Percentiles rank a stretch among this genome's conserved stretches.
Evolutionary conservation across 2,888 invertebrate genomes (phyloP).

Genomic region (Eurois occulta): DNA sequence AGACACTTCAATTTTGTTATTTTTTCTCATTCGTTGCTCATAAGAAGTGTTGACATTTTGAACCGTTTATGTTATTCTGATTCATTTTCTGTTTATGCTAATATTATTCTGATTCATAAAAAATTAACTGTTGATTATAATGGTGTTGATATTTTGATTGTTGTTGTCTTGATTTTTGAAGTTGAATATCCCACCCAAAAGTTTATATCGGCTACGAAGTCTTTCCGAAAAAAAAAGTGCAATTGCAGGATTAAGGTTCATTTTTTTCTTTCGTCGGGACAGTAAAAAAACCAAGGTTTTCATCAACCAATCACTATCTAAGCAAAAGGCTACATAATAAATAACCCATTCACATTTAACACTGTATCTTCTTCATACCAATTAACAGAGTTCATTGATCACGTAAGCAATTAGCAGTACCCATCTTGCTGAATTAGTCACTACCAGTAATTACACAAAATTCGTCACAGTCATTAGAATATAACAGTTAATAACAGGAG

Average conservation of each 20-base stretch:
- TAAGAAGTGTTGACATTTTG: too few species aligned
- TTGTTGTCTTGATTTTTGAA: too few species aligned
- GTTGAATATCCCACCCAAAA: too few species aligned
- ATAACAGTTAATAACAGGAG: constrained; percentile 10
- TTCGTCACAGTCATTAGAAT: constrained; percentile 53
- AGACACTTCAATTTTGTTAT: too few species aligned
- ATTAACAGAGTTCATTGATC: constrained; percentile 57
- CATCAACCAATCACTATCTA: not conserved
- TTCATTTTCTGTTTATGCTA: too few species aligned
- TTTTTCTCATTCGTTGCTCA: too few species aligned
- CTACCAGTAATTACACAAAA: constrained; percentile 27
- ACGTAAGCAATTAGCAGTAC: constrained; percentile 47
- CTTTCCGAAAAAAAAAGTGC: not conserved
- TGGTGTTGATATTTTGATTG: too few species aligned
- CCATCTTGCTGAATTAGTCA: constrained; percentile 50
- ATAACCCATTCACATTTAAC: not conserved
- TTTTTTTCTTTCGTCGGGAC: not conserved
- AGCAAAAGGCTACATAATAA: not conserved
- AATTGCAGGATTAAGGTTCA: too few species aligned
- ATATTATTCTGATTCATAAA: too few species aligned
- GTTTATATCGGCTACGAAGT: too few species aligned
- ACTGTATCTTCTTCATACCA: constrained; percentile 12
- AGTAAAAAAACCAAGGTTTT: not conserved
- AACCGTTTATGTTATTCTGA: too few species aligned
- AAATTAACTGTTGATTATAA: too few species aligned